A percentile compares a stretch with the other conserved stretches of the same genome.
Conservation (phyloP, 1,140 invertebrate genomes). For the Eumeta japonica region DNA sequence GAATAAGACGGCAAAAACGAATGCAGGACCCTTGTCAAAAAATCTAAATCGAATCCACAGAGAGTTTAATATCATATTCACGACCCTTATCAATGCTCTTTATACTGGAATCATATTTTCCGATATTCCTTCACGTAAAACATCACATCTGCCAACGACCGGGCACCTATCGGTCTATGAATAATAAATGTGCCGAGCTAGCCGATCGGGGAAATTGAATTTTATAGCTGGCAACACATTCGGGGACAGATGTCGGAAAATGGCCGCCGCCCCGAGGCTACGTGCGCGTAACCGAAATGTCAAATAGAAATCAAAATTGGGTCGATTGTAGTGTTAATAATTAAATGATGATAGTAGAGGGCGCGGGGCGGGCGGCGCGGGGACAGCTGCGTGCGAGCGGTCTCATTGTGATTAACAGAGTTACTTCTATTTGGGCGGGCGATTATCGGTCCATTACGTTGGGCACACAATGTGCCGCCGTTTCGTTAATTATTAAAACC, state of each 20-base stretch:
- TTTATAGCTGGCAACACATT: conserved; percentile 56
- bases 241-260: conserved; percentile 56
- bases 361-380: conserved; percentile 19
- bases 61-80: conserved; percentile 33
- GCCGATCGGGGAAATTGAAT: conserved; percentile 58
- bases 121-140: conserved; percentile 55
- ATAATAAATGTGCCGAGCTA: conserved; percentile 53
- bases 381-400: conserved; percentile 17
- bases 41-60: no score
- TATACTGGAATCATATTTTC: conserved; percentile 32
- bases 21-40: no score
- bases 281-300: conserved; percentile 47
- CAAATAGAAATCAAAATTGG: conserved; percentile 57
- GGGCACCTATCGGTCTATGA: conserved; percentile 48
- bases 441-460: conserved; percentile 52
- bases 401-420: conserved; percentile 48
- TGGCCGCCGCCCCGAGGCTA: conserved; percentile 38
- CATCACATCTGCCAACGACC: conserved; percentile 54
- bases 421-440: conserved; percentile 53
- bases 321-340: conserved; percentile 56
- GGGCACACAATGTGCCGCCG: conserved; percentile 32
- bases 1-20: no score
- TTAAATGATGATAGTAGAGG: conserved; percentile 42
- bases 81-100: conserved; percentile 26
- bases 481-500: conserved; percentile 41